Evolutionary conservation across 2,113 vertebrate species (phyloP).

Genomic region (Apaloderma vittatum): DNA sequence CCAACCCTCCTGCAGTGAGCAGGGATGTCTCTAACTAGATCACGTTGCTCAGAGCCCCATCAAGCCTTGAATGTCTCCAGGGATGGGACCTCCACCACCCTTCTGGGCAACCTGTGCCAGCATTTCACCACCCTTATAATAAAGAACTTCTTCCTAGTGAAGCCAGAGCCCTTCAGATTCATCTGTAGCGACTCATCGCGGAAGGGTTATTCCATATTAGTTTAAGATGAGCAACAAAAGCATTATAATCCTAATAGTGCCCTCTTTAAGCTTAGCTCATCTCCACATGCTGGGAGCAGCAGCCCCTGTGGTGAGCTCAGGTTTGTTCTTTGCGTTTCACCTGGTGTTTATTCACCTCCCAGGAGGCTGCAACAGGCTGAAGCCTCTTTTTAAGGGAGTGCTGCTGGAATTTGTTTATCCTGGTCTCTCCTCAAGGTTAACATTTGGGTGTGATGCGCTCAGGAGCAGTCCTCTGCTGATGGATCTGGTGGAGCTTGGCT

Average conservation of each 20-base stretch:
- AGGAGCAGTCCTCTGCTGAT: neutral
- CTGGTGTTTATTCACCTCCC: neutral
- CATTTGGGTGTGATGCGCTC: fast-evolving
- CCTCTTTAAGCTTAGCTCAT: neutral
- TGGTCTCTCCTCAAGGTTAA: neutral
- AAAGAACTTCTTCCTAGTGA: neutral
- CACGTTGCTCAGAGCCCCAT: no score
- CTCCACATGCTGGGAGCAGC: fast-evolving
- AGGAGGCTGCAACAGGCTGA: neutral
- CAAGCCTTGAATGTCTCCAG: no score
- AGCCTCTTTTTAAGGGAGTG: neutral
- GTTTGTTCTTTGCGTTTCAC: neutral
- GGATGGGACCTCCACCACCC: no score
- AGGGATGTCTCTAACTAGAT: no score
- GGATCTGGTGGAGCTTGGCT: neutral
- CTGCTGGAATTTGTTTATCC: neutral
- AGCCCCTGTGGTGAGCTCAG: neutral
- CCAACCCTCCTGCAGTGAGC: no score
- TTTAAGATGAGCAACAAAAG: neutral
- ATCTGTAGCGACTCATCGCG: fast-evolving
- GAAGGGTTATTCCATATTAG: neutral
- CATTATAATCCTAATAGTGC: neutral
- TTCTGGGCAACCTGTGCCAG: no score
- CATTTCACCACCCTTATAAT: no score
- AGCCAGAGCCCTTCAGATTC: neutral